phyloP scores from a whole-genome alignment of 1,140 invertebrate species.

The Dendrolimus punctatus region DNA sequence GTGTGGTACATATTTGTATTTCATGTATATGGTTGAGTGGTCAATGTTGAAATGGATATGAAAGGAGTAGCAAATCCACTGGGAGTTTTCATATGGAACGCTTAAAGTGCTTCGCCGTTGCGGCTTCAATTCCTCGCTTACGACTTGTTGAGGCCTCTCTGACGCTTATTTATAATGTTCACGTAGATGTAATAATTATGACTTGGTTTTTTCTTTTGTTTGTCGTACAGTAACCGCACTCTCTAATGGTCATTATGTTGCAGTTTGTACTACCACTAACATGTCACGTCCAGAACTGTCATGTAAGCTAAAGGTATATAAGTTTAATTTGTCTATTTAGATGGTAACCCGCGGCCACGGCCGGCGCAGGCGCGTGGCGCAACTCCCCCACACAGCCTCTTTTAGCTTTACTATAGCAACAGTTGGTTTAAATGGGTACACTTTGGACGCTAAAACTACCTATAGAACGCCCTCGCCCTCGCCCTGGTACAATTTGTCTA shows the following conservation, averaged over 20 bases:
- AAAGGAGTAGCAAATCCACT: conserved; percentile 20
- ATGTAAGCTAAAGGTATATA: conserved; percentile 71
- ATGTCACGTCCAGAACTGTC: conserved; percentile 72
- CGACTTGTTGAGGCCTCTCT: conserved; percentile 59
- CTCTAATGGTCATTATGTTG: conserved; percentile 72
- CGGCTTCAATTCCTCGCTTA: conserved; percentile 65
- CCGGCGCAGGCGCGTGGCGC: conserved; percentile 52
- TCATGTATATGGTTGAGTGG: conserved; percentile 12
- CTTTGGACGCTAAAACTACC: conserved; percentile 64
- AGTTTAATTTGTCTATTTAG: conserved; percentile 68
- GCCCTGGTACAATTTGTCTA: conserved; percentile 69
- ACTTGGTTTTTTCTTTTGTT: conserved; percentile 67
- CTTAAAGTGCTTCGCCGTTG: conserved; percentile 63
- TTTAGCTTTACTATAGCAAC: conserved; percentile 65
- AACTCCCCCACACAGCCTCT: conserved; percentile 61
- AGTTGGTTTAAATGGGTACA: conserved; percentile 69
- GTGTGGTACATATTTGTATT: conserved; percentile 6
- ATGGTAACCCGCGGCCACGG: conserved; percentile 55
- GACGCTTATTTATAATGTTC: conserved; percentile 63
- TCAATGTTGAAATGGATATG: conserved; percentile 3
- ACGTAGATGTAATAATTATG: conserved; percentile 66
- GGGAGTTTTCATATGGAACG: conserved; percentile 51
- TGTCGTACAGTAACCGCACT: conserved; percentile 71
- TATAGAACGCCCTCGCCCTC: conserved; percentile 66
- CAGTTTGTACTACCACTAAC: conserved; percentile 72